Conservation (phyloP, 2,888 invertebrate species). For the Anoncus sp. region DNA sequence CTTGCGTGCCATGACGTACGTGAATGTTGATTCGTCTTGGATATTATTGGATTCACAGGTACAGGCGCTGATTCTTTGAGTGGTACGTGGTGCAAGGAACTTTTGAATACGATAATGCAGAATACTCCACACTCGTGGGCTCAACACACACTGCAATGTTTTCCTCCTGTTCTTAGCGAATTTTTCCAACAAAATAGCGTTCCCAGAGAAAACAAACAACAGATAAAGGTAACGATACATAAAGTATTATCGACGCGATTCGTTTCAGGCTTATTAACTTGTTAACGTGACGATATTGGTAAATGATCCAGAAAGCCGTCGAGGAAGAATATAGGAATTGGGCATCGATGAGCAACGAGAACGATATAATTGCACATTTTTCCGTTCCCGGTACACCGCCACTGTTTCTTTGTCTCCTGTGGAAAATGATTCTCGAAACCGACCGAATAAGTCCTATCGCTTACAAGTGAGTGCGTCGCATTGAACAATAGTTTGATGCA, state of each 20-base stretch:
- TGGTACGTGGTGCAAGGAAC: slow-evolving; percentile 95
- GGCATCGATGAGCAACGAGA: slow-evolving; percentile 98
- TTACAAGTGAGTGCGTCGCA: slow-evolving; percentile 90
- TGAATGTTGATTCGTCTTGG: slow-evolving; percentile 8
- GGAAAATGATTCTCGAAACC: slow-evolving; percentile 98
- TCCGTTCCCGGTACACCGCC: slow-evolving; percentile 96
- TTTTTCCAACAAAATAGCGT: slow-evolving; percentile 94
- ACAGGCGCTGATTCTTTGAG: slow-evolving; percentile 85
- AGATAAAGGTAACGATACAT: slow-evolving; percentile 86
- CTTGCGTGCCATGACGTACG: not conserved
- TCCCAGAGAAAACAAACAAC: slow-evolving; percentile 95
- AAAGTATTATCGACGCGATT: not conserved
- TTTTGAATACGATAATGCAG: slow-evolving; percentile 95
- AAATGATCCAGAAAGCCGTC: slow-evolving; percentile 88
- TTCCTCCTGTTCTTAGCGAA: slow-evolving; percentile 94
- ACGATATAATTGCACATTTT: slow-evolving; percentile 98
- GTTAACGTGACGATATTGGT: not conserved
- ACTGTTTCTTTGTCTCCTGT: slow-evolving; percentile 95
- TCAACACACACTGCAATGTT: slow-evolving; percentile 95
- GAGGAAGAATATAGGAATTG: slow-evolving; percentile 98
- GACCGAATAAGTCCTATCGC: slow-evolving; percentile 97
- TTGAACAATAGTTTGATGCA: too few relatives aligned
- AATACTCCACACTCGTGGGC: slow-evolving; percentile 99
- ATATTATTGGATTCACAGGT: slow-evolving; percentile 66
- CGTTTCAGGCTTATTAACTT: not conserved